Evolutionary conservation across 2,113 vertebrate species (phyloP), one percentile per base, ranked within the genome.

Genomic region (Pangasianodon hypophthalmus): DNA sequence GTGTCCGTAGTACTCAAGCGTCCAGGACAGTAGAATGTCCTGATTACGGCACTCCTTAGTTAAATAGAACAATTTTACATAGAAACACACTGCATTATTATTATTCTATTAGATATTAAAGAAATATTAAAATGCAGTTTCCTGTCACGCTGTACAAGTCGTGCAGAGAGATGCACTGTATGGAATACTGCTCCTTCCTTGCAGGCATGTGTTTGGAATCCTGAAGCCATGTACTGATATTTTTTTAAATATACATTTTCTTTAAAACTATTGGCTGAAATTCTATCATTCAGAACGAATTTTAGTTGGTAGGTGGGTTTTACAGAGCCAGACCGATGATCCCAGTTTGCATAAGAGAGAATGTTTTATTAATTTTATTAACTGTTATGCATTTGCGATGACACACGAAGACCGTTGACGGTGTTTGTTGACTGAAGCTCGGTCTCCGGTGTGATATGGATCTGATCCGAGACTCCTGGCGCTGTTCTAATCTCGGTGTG

Each of bases 401-500:
- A 52, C 18, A n/a, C 77, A n/a, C 18, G 79, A 81, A 54, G 29
- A 32, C 7, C 5, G 2, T 52, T 13, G 41, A 44, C 10, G 75
- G 44, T 79, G 75, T 54, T 52, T 54, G 79, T 54, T 52, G 79
- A 52, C 26, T 6, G 2, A 32, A 81, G 79, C 29, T n/a, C 19
- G 0, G 56, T 44, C 32, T 62, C 10, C 21, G 44, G 64, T 87
- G 64, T 44, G 62, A 85, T 90, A 54, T 58, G 83, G 71, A 85
- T 58, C 64, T 73, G 87, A 91, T 90, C 58, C n/a, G 86, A 87
- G n/a, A 88, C 88, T 90, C 87, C 44, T 85, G 58, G 52, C 37
- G 16, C 32, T 44, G 62, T 79, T 67, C n/a, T 58, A 41, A 82
- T 81, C 73, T 77, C 86, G 91, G 77, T 92, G 62, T 90, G 88